Evolutionary conservation across 2,888 invertebrate genomes (phyloP).

Genomic region (Belgica antarctica): DNA sequence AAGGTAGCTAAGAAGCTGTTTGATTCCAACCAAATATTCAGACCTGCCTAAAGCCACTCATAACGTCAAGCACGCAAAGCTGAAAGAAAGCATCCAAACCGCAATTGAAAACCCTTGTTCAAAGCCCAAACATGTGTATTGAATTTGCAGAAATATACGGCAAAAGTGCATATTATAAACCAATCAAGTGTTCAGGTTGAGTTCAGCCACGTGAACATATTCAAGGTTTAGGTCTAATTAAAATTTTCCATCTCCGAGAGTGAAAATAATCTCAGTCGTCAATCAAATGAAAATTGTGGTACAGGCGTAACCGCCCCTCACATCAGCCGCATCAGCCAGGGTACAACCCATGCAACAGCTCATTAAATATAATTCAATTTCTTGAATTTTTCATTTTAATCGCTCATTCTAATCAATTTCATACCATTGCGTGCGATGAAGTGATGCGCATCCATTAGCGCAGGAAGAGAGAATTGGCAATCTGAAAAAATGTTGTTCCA

Average conservation of each 20-base stretch:
- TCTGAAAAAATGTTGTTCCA: conserved; percentile 10
- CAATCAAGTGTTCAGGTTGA: conserved; percentile 34
- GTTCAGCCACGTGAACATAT: conserved; percentile 39
- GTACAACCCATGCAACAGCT: conserved; percentile 24
- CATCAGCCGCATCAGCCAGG: neutral
- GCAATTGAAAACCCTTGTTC: conserved; percentile 37
- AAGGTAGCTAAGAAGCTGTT: too few relatives aligned
- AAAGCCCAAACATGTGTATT: too few relatives aligned
- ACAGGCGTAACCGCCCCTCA: neutral
- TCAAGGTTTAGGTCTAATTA: too few relatives aligned
- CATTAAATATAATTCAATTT: too few relatives aligned
- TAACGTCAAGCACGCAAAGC: conserved; percentile 2
- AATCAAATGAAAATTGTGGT: conserved; percentile 5
- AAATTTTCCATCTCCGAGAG: neutral
- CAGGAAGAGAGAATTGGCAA: conserved; percentile 39
- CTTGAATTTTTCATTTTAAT: conserved; percentile 43
- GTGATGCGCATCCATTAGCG: conserved; percentile 39
- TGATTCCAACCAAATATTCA: too few relatives aligned
- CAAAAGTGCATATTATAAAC: conserved; percentile 33
- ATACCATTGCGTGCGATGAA: conserved; percentile 16
- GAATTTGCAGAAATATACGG: neutral
- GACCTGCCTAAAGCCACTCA: neutral
- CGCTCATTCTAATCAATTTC: conserved; percentile 43
- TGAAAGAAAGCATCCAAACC: too few relatives aligned
- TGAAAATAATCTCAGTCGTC: conserved; percentile 13